Base-by-base conservation (phyloP, 2,797 vertebrate genomes). In the Cyclura pinguis region DNA sequence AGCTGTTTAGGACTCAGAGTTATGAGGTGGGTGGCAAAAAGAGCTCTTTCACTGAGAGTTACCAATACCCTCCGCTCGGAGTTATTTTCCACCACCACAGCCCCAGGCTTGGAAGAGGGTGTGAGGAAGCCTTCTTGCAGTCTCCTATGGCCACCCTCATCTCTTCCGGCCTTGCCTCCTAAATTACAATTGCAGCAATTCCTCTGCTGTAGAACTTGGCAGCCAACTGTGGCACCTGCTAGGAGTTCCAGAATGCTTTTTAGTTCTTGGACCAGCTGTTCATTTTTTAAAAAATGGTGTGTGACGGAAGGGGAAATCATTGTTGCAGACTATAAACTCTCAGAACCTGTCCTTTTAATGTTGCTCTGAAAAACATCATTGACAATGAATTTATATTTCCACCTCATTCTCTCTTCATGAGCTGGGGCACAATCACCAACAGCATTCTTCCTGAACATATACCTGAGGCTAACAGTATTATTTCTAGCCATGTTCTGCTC, bases 141-240 rank as follows among this genome's bases (percentile, higher is more conserved):
- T 9, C 38, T 24, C 84, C 67, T 42, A 0, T 2, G 42, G 59
- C 82, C 35, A 78, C 18, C 32, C 32, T 1, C 38, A 4, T 22
- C 59, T 85, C 13, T 27, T 80, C 20, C 55, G 47, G 35, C 67
- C 74, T 18, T 18, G 22, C 0, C 0, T 88, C 90, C 86, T 81
- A 1, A 0, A 2, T 0, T 10, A 82, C n/a, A 67, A 86, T 83
- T 62, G 27, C 85, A n/a, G 80, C 85, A 16, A 88, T 14, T 72
- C 87, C 86, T 88, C 86, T 0, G 0, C 76, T 90, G 92, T 86
- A 91, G 87, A 87, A 55, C 85, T 90, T 88, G 91, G 16, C 92
- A 93, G 91, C 94, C 59, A 0, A 80, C 2, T 84, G 90, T 93
- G 91, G 1, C 95, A 95, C 92, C 93, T 96, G 96, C 95, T 85